phyloP scores from a whole-genome alignment of 2,113 vertebrate species.

The Zosterops hypoxanthus region DNA sequence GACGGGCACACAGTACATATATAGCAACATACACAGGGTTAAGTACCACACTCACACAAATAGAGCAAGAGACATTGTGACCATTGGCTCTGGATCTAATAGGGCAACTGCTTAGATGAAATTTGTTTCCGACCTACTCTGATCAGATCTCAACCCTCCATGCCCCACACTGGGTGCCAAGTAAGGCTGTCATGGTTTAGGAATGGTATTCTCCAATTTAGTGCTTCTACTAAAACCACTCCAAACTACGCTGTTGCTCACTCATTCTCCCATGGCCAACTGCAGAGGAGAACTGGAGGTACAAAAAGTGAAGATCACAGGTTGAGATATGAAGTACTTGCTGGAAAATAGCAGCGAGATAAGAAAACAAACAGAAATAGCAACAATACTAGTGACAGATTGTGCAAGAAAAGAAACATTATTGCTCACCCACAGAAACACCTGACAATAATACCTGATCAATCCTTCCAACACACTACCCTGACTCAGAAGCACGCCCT shows the following conservation, averaged over 20 bases:
- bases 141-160: neutral
- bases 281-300: neutral
- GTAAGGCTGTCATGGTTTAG: neutral
- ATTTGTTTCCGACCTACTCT: neutral
- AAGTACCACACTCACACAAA: neutral
- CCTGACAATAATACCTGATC: neutral
- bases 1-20: neutral
- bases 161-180: neutral
- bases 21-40: neutral
- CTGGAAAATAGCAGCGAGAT: neutral
- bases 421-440: neutral
- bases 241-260: accelerated
- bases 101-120: neutral
- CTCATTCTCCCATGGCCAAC: neutral
- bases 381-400: neutral
- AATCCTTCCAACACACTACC: neutral
- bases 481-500: accelerated
- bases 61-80: neutral
- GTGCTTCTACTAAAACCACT: neutral
- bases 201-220: neutral
- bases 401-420: neutral
- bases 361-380: neutral
- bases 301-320: neutral
- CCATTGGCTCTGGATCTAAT: neutral
- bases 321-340: neutral